Conservation (phyloP, 2,888 invertebrate species). For the Spilarctia lutea region DNA sequence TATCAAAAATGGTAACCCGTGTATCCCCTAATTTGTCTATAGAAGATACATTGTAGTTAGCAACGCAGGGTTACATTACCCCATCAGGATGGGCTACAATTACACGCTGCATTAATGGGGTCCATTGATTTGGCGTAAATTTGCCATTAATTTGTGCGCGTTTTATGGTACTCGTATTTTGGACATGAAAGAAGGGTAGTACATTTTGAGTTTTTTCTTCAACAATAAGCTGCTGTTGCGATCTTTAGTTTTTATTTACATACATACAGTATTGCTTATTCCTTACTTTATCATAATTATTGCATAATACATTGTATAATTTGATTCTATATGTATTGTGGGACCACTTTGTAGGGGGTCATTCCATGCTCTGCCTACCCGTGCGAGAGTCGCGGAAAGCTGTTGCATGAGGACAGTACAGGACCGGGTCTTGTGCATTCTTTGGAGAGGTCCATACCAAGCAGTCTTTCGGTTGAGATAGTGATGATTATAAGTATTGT, state of each 20-base stretch:
- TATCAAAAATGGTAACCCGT: conserved; percentile 9
- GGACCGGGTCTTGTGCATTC: no score
- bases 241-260: conserved; percentile 1
- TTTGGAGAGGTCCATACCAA: no score
- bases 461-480: no score
- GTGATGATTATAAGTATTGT: no score
- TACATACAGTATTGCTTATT: background rate
- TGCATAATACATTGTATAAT: no score
- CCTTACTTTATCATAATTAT: no score
- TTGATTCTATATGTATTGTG: no score
- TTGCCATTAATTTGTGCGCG: conserved; percentile 29
- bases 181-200: conserved; percentile 9
- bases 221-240: background rate
- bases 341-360: no score
- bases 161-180: conserved; percentile 28
- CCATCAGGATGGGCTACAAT: conserved; percentile 28
- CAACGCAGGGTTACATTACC: conserved; percentile 24
- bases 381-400: no score
- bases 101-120: conserved; percentile 25
- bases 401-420: no score
- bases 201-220: background rate
- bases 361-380: no score
- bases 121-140: conserved; percentile 38
- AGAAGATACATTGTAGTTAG: conserved; percentile 20
- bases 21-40: conserved; percentile 12